Percentiles rank a stretch among this genome's conserved stretches.
Evolutionary conservation across 1,140 invertebrate genomes (phyloP).

Genomic region (Drosophila takahashii): DNA sequence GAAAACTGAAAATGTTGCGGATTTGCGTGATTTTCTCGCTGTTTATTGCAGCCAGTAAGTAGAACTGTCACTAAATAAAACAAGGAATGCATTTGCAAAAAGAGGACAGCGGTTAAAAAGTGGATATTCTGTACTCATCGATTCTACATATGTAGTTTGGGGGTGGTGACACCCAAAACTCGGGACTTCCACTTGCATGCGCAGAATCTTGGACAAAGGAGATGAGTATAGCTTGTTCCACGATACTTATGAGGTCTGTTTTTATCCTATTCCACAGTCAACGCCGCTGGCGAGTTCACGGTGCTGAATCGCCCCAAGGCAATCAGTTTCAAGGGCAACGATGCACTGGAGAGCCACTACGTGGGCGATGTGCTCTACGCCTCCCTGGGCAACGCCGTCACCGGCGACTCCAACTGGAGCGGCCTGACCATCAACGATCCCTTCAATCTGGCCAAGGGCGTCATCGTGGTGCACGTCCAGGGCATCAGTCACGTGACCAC

Average conservation of each 20-base stretch:
- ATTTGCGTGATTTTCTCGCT: conserved; percentile 74
- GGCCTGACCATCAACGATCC: conserved; percentile 90
- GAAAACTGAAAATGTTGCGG: conserved; percentile 80
- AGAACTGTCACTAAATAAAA: conserved; percentile 6
- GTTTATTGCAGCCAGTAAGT: conserved; percentile 82
- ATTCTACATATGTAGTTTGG: neutral
- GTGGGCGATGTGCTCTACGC: conserved; percentile 91
- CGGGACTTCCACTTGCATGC: conserved; percentile 29
- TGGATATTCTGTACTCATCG: conserved; percentile 13
- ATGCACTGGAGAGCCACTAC: conserved; percentile 87
- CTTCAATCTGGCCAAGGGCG: conserved; percentile 91
- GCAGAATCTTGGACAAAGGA: conserved; percentile 52
- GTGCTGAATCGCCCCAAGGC: conserved; percentile 88
- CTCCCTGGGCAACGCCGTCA: conserved; percentile 89
- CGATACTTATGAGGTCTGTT: conserved; percentile 43
- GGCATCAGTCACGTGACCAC: conserved; percentile 87
- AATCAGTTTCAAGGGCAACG: conserved; percentile 88
- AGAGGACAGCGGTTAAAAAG: neutral
- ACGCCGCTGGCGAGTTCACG: conserved; percentile 88
- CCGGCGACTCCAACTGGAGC: conserved; percentile 87
- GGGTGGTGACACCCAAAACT: conserved; percentile 22
- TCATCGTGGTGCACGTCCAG: conserved; percentile 90
- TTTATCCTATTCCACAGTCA: conserved; percentile 85
- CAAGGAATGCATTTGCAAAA: too few species aligned
- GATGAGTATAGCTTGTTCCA: conserved; percentile 20